A percentile compares a stretch with the other conserved stretches of the same genome.
Conservation (phyloP, 2,797 vertebrate species). For the Enteromius anoplus region DNA sequence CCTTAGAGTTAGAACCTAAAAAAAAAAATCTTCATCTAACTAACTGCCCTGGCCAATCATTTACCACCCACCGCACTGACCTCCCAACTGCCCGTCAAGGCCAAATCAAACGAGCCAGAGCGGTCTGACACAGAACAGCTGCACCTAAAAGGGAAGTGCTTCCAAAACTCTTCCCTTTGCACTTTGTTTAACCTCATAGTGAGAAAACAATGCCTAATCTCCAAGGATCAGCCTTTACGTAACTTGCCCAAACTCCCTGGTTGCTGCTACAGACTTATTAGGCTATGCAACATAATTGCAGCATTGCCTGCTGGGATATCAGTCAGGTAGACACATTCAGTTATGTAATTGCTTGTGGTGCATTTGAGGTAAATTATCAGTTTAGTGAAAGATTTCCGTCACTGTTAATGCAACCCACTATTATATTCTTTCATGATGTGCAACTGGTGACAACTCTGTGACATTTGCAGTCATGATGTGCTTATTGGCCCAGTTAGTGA, state of each 20-base stretch:
- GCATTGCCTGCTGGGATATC: constrained; percentile 38
- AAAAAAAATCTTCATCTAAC: neutral
- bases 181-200: constrained; percentile 31
- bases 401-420: neutral
- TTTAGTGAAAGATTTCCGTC: neutral
- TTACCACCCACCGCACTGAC: neutral
- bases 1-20: neutral
- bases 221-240: neutral
- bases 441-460: neutral
- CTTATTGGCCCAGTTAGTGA: neutral
- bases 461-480: constrained; percentile 8
- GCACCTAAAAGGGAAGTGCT: constrained; percentile 14
- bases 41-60: constrained; percentile 5
- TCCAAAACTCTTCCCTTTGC: constrained; percentile 15
- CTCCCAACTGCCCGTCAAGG: constrained; percentile 15
- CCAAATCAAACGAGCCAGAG: constrained; percentile 17
- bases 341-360: constrained; percentile 9
- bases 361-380: constrained; percentile 5
- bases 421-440: neutral
- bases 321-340: constrained; percentile 6
- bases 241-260: constrained; percentile 22
- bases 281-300: constrained; percentile 47
- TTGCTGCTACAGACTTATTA: constrained; percentile 44
- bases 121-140: constrained; percentile 9
- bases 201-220: neutral